Evolutionary conservation across 2,113 vertebrate species (phyloP), one percentile per base, ranked within the genome.

Genomic region (Engraulis encrasicolus): DNA sequence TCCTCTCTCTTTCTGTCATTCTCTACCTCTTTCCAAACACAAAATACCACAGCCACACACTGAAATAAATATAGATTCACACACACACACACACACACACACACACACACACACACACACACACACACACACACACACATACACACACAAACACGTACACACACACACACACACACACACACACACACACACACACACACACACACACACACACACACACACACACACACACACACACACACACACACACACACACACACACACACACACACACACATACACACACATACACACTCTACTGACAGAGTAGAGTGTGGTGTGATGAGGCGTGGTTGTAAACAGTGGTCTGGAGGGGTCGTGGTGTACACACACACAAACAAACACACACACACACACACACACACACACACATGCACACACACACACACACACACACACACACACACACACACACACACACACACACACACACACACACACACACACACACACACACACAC

Each of bases 401-500:
- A 45, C 40, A 45, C 40, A 9, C 40, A 45, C 9, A n/a, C n/a
- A n/a, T n/a, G n/a, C n/a, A n/a, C n/a, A n/a, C n/a, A n/a, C n/a
- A n/a, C n/a, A n/a, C n/a, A n/a, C n/a, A n/a, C 50, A 54, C 50
- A 54, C 50, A 54, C 0, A 54, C 19, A 54, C 18, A 54, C 18
- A 54, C 50, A 54, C 50, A 54, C 50, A 54, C 50, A 50, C 50
- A 50, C 2, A 52, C 2, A 52, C 1, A n/a, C 52, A 58, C 52
- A 58, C 20, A 58, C 52, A 58, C 54, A 58, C 0, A 58, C 54
- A 61, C 54, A 61, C 20, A 61, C 20, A 61, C 0, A 61, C 54
- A 61, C 54, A 61, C 54, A 61, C 54, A 61, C 54, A 61, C 54
- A 61, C 54, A 61, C 54, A 27, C 20, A 23, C n/a, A n/a, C n/a